phyloP scores from a whole-genome alignment of 2,888 invertebrate species.

The Fissipunctia ypsillon region DNA sequence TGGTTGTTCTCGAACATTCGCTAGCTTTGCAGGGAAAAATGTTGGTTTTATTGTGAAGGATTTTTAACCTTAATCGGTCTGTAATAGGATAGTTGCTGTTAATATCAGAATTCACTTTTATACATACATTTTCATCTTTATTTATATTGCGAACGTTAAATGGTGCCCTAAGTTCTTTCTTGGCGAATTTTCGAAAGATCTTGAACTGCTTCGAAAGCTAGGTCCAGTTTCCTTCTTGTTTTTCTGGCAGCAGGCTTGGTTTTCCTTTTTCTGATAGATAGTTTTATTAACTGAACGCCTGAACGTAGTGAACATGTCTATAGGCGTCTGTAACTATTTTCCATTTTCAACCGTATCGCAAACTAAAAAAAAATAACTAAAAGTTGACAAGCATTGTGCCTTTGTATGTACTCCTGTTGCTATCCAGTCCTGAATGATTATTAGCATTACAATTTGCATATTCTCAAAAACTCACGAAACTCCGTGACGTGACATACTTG shows the following conservation, averaged over 20 bases:
- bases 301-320: not conserved
- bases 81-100: not conserved
- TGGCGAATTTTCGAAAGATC: not conserved
- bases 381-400: not conserved
- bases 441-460: constrained; percentile 6
- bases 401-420: not conserved
- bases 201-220: not conserved
- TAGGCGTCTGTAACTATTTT: not conserved
- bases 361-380: not conserved
- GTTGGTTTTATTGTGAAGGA: not conserved
- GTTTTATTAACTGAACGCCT: too few relatives aligned
- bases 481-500: constrained; percentile 11
- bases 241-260: not conserved
- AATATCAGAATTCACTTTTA: not conserved
- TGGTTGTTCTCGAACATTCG: constrained; percentile 6
- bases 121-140: not conserved
- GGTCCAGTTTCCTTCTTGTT: not conserved
- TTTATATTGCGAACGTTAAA: not conserved
- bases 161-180: too few relatives aligned
- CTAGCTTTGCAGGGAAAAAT: not conserved
- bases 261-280: not conserved
- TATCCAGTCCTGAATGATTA: not conserved
- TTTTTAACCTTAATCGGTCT: not conserved
- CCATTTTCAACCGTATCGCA: not conserved
- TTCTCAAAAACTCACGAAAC: constrained; percentile 12